These are phyloP conservation scores for Bolborhynchus lineola DNA, from an alignment of 2,113 vertebrate genomes.

Conservation along the genomic window DNA sequence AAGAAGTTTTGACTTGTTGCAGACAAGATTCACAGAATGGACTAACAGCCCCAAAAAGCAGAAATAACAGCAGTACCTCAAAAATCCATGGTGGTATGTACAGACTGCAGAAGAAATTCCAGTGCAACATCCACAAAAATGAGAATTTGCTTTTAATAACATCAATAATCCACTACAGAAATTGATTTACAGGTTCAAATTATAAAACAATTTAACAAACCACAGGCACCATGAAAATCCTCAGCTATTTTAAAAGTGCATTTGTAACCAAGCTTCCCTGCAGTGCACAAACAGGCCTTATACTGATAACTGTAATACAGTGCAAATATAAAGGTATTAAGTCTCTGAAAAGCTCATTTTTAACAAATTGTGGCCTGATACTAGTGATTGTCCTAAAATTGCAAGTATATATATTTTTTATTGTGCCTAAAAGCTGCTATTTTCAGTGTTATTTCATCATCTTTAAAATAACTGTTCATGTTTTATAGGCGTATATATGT, in stretches of 20 bases:
- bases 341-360: neutral
- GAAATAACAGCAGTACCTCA: neutral
- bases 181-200: neutral
- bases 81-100: neutral
- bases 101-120: neutral
- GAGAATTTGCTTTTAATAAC: constrained; percentile 43
- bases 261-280: neutral
- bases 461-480: neutral
- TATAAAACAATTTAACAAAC: neutral
- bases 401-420: neutral
- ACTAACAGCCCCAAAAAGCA: neutral
- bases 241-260: neutral
- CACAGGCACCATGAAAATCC: neutral
- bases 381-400: neutral
- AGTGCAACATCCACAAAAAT: neutral
- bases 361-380: neutral
- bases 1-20: neutral
- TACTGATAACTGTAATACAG: neutral
- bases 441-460: neutral
- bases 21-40: neutral
- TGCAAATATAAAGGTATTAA: neutral
- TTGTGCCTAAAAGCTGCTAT: neutral
- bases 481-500: neutral
- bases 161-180: neutral
- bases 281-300: neutral